phyloP scores from a whole-genome alignment of 1,140 invertebrate species.

The Meteorus sp. region DNA sequence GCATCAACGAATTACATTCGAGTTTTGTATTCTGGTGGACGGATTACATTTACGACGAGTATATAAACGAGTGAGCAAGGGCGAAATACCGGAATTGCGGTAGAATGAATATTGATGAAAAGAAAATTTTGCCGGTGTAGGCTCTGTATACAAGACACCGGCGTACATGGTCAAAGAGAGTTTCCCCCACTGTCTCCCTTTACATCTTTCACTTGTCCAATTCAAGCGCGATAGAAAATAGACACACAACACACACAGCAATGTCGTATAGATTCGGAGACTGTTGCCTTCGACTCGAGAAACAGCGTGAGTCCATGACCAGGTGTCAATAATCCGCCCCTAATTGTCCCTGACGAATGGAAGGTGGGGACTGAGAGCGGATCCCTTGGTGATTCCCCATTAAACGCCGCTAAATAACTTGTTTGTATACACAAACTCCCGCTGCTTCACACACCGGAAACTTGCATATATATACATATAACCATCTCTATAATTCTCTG shows the following conservation, averaged over 20 bases:
- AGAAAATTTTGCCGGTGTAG: background rate
- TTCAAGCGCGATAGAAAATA: too few relatives aligned
- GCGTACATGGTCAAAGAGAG: background rate
- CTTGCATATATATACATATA: constrained; percentile 19
- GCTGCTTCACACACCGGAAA: constrained; percentile 32
- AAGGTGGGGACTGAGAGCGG: constrained; percentile 15
- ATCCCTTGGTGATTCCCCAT: constrained; percentile 37
- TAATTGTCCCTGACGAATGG: constrained; percentile 45
- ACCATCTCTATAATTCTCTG: background rate
- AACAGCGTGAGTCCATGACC: constrained; percentile 48
- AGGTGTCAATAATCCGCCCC: constrained; percentile 57
- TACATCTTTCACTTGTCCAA: too few relatives aligned
- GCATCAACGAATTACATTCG: too few relatives aligned
- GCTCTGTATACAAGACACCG: background rate
- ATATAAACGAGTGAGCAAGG: constrained; percentile 12
- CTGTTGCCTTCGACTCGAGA: constrained; percentile 43
- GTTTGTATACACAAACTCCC: constrained; percentile 52
- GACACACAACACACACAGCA: too few relatives aligned
- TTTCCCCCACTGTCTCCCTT: too few relatives aligned
- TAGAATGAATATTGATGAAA: constrained; percentile 36
- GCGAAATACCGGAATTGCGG: constrained; percentile 48
- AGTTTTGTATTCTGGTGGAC: constrained; percentile 17
- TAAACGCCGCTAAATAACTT: constrained; percentile 54
- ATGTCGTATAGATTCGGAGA: too few relatives aligned
- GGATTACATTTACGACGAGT: background rate